Evolutionary conservation across 2,113 vertebrate species (phyloP).

Genomic region (Nansenia antarctica): DNA sequence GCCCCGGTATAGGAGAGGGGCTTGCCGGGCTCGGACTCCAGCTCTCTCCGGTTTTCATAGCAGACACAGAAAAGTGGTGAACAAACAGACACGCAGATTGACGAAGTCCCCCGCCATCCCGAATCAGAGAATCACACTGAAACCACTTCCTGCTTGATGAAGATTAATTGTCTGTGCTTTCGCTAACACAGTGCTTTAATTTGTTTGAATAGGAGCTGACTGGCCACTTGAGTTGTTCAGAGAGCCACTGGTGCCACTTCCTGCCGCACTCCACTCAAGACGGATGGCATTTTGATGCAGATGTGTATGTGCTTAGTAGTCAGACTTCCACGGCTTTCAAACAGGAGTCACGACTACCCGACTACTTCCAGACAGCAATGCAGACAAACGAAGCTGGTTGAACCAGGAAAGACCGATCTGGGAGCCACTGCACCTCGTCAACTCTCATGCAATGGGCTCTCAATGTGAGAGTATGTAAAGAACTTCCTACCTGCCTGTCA

Average conservation of each 20-base stretch:
- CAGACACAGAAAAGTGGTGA: background rate
- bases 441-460: too few species aligned
- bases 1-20: conserved; percentile 36
- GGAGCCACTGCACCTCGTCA: too few species aligned
- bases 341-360: too few species aligned
- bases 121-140: conserved; percentile 19
- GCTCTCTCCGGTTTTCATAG: conserved; percentile 13
- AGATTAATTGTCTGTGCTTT: conserved; percentile 14
- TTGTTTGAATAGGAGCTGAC: conserved; percentile 17
- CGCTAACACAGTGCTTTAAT: conserved; percentile 17
- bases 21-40: conserved; percentile 32
- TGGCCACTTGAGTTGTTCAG: background rate
- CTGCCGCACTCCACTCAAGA: background rate
- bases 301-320: background rate
- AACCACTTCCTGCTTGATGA: conserved; percentile 22
- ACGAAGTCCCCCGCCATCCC: conserved; percentile 16
- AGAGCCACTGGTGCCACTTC: background rate
- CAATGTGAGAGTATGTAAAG: too few species aligned
- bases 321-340: background rate
- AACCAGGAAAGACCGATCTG: too few species aligned
- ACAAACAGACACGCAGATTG: conserved; percentile 2
- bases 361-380: too few species aligned
- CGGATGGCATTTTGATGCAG: background rate
- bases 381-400: too few species aligned
- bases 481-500: too few species aligned